Base-by-base conservation (phyloP, 1,140 invertebrate genomes). In the Neotoxoptera formosana region DNA sequence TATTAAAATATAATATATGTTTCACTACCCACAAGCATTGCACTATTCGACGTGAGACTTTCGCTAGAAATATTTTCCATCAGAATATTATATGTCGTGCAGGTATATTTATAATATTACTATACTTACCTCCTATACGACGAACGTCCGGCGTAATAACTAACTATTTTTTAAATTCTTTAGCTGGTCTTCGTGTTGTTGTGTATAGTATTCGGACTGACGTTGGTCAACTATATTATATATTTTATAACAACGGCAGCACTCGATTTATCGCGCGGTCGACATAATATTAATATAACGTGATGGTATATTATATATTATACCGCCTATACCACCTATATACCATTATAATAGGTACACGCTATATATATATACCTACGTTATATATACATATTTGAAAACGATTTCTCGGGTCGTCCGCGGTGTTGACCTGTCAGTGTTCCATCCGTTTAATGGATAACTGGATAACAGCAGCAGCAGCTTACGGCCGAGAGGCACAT, bases 361-460 rank as follows among this genome's bases (percentile, higher is more conserved):
- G 11, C 48, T 48, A 48, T 48, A 48, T 11, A 11, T 48, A 11
- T 48, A 48, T 1, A 48, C 1, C 14, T 83, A 21, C 8, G 9
- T 60, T 60, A 21, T n/a, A 81, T 81, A 17, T 47, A 51, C 51
- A 51, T 51, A 34, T 89, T 89, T 89, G 51, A 41, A 89, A 89
- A 53, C 88, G 51, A 89, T 89, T 89, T 89, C 34, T 89, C 21
- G 87, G 87, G 48, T 36, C 87, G n/a, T 89, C n/a, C n/a, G n/a
- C 48, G 88, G 48, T 41, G 88, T 88, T 53, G 47, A 51, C 87
- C 88, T 34, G 88, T 89, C 88, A 89, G 88, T 56, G 34, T 88
- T 30, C 84, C 41, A 11, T 86, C 84, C 25, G 84, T 86, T 34
- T 88, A 88, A 88, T 88, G 87, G 87, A 88, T 51, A 88, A 51